Conservation (phyloP, 1,140 invertebrate genomes). For the Drosophila teissieri region DNA sequence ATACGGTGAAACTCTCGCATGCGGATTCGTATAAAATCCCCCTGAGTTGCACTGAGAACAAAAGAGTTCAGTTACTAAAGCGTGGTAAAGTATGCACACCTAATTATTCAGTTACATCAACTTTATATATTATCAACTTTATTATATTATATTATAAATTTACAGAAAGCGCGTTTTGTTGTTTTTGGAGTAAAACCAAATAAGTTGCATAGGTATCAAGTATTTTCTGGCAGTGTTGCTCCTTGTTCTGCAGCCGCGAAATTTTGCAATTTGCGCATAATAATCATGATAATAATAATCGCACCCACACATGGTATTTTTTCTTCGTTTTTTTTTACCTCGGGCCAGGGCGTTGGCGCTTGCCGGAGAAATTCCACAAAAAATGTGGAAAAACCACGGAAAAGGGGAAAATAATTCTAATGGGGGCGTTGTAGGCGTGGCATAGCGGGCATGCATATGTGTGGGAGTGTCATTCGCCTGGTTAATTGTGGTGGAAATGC, state of each 20-base stretch:
- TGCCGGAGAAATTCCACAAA: constrained; percentile 21
- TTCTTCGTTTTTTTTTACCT: constrained; percentile 42
- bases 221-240: constrained; percentile 2
- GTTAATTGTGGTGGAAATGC: constrained; percentile 71
- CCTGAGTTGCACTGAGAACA: background rate
- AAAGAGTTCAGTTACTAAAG: background rate
- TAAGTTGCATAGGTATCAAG: no score
- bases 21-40: background rate
- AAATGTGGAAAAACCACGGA: constrained; percentile 38
- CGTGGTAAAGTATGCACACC: background rate
- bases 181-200: no score
- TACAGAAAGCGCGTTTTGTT: no score
- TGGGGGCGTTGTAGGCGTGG: constrained; percentile 43
- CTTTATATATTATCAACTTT: no score
- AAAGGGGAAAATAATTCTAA: constrained; percentile 44
- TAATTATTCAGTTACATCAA: no score
- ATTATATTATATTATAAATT: no score
- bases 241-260: constrained; percentile 47
- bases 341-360: constrained; percentile 71
- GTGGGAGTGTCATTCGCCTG: constrained; percentile 61
- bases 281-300: constrained; percentile 81
- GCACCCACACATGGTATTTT: constrained; percentile 39
- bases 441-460: constrained; percentile 18
- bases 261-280: constrained; percentile 82
- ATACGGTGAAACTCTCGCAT: constrained; percentile 24